Evolutionary conservation across 2,888 invertebrate species (phyloP), one percentile per base, ranked within the genome.

Genomic region (Meghimatium bilineatum): DNA sequence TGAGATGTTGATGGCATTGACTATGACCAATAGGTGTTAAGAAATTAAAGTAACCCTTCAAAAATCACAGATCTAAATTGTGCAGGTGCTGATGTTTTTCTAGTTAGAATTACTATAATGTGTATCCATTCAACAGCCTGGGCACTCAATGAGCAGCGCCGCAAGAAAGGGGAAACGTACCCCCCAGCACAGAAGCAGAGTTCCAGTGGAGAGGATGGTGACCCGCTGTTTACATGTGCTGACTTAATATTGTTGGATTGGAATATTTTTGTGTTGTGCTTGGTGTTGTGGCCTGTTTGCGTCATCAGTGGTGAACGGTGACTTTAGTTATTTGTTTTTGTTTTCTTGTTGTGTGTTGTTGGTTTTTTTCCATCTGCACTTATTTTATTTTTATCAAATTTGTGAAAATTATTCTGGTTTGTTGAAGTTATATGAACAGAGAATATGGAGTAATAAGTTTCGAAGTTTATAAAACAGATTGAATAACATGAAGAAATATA

Each of bases 121-220:
- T 74, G 20, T 74, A 52, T 74, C 29, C 74, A 32, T 49, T 74
- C 87, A 80, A 79, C 89, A 91, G 91, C 90, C 38, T 91, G 91
- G 91, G 91, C 91, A 52, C 84, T 91, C 76, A 91, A 91, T 88
- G 91, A 91, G 71, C 89, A 88, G 78, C 85, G 88, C 76, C 86
- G 88, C 80, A 86, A 85, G 85, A 90, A 90, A 87, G 89, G 88
- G n/a, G 77, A 85, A 66, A 71, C 83, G 0, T 75, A 69, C 36
- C 85, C 85, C 49, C 75, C 83, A 87, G 82, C 87, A 86, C 6
- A 87, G 86, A 86, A 82, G 72, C 85, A 86, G 85, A 86, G 85
- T 79, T 88, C 88, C 29, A 88, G 87, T 63, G 87, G 88, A 44
- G 87, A 87, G 74, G 88, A 89, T 78, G 89, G 90, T 89, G 89